Base-by-base conservation (phyloP, 2,113 vertebrate genomes). In the Catharus minimus region DNA sequence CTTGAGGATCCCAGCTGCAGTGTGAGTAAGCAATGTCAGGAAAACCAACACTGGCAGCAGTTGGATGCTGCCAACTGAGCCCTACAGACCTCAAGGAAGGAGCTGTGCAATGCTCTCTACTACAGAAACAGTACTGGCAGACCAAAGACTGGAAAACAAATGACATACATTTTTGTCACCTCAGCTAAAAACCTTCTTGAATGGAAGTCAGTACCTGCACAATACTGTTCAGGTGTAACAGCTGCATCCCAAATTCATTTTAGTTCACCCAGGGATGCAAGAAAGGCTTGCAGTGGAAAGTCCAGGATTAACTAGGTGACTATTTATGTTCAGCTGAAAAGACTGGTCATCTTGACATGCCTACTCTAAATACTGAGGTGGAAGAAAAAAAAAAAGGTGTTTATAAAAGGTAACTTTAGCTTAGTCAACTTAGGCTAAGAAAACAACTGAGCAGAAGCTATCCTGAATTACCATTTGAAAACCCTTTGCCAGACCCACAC, bases 371-470 rank as follows among this genome's bases (percentile, higher is more conserved):
- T 67, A 90, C 1, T 80, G 43, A 85, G 19, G 23, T 47, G 39
- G 38, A 77, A 88, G 61, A 75, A 78, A 86, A 92, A 38, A 33
- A 38, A 38, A 82, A 80, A 22, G 18, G 32, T 64, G 61, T 88
- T 86, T 92, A 81, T 10, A 80, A 86, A 92, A 83, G 36, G 36
- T 81, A 86, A 86, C 56, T 88, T 77, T 11, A 86, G 27, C 30
- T 76, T 81, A 71, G 52, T 36, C 18, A 86, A 57, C 49, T 28
- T 27, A 28, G 26, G 32, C 60, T 78, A 58, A 77, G 60, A 77
- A 93, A 77, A 71, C 47, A 88, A 80, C 27, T 32, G 15, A 83
- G 36, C 27, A 86, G 61, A 84, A 94, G 55, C 32, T 71, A 21
- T 22, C 44, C n/a, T 55, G 43, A 87, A 56, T 23, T 60, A n/a